A percentile compares a stretch with the other conserved stretches of the same genome.
Evolutionary conservation across 2,797 vertebrate genomes (phyloP).

Genomic region (Clarias laeviceps): DNA sequence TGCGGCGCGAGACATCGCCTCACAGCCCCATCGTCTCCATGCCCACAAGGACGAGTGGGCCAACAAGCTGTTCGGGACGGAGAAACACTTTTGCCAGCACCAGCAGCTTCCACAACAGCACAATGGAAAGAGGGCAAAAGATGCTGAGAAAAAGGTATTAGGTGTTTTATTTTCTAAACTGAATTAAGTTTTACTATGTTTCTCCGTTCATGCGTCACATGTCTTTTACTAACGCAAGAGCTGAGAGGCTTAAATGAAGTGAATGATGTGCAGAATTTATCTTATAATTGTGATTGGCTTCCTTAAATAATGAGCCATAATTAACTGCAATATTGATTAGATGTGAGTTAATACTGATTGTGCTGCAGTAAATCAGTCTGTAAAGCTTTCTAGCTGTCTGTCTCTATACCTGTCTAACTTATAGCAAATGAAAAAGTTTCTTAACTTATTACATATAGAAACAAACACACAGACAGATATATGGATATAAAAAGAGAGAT

Average conservation of each 20-base stretch:
- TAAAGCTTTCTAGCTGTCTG: neutral
- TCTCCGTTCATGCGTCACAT: neutral
- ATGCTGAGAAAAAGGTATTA: conserved; percentile 75
- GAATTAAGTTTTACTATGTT: neutral
- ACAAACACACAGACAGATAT: neutral
- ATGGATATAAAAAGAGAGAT: neutral
- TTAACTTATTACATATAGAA: neutral
- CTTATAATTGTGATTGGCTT: neutral
- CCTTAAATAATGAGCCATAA: neutral
- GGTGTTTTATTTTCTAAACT: neutral
- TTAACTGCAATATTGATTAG: neutral
- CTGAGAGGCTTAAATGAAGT: neutral
- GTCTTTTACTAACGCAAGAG: neutral
- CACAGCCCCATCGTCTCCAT: conserved; percentile 74
- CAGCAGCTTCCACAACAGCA: conserved; percentile 63
- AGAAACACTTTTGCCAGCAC: conserved; percentile 73
- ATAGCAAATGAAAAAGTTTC: neutral
- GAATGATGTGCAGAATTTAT: neutral
- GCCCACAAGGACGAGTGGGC: conserved; percentile 88
- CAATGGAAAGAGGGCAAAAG: conserved; percentile 71
- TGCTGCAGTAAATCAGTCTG: neutral
- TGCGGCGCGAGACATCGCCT: conserved; percentile 78
- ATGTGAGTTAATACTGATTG: neutral
- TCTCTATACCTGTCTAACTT: neutral
- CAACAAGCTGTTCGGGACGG: conserved; percentile 85